Conservation (phyloP, 1,140 invertebrate genomes). For the Conus ventricosus region DNA sequence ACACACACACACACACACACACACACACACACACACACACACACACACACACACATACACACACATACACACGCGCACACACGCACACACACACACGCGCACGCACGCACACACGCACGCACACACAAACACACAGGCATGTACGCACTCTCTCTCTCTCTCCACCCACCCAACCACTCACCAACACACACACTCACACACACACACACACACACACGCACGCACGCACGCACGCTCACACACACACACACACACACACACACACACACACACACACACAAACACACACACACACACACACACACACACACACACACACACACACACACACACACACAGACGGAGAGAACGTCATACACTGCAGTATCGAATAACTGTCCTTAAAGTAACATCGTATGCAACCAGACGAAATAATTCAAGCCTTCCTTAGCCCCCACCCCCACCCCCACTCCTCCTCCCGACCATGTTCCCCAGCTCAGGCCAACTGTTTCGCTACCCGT, state of each 20-base stretch:
- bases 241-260: no score
- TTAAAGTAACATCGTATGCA: not conserved
- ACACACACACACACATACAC: conserved; percentile 20
- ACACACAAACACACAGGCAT: no score
- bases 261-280: no score
- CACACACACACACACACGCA: no score
- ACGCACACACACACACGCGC: not conserved
- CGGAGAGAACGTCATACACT: no score
- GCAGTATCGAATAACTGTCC: not conserved
- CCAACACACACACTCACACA: no score
- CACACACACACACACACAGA: no score
- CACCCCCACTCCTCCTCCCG: not conserved
- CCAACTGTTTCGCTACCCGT: no score
- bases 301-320: no score
- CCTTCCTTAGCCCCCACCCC: not conserved
- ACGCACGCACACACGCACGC: not conserved
- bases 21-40: conserved; percentile 23
- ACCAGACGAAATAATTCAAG: not conserved
- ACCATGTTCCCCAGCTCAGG: not conserved
- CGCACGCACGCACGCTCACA: no score
- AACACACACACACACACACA: no score
- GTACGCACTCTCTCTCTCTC: not conserved
- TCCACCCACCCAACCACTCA: not conserved
- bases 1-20: conserved; percentile 13
- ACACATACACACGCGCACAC: not conserved